phyloP scores from a whole-genome alignment of 1,140 invertebrate species.

The Protaetia brevitarsis region DNA sequence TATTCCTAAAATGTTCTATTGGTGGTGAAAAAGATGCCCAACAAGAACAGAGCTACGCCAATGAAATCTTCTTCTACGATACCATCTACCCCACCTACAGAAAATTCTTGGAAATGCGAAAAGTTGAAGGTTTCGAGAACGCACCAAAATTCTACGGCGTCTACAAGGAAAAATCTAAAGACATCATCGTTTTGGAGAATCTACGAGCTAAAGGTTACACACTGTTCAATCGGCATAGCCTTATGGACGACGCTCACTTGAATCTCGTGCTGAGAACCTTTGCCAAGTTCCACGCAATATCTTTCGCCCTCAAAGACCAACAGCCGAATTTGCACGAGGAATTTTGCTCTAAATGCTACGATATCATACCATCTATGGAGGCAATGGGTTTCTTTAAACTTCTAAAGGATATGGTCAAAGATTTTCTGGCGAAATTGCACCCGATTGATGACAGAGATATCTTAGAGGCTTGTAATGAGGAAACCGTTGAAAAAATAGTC shows the following conservation, averaged over 20 bases:
- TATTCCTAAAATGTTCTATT: neutral
- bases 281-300: constrained; percentile 55
- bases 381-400: constrained; percentile 36
- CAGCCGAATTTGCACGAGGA: constrained; percentile 38
- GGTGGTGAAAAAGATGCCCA: neutral
- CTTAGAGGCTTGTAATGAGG: neutral
- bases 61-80: constrained; percentile 1
- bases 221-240: constrained; percentile 50
- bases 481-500: neutral
- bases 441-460: neutral
- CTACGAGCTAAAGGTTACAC: constrained; percentile 47
- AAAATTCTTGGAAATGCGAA: neutral
- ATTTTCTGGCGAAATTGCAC: neutral
- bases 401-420: neutral
- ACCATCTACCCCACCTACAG: neutral
- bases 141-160: constrained; percentile 46
- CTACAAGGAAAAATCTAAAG: constrained; percentile 43
- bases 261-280: constrained; percentile 50
- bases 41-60: neutral
- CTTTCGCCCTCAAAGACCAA: constrained; percentile 50
- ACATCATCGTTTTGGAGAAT: constrained; percentile 57
- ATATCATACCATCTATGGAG: constrained; percentile 26
- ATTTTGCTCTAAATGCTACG: neutral
- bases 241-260: constrained; percentile 50
- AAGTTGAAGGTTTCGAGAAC: constrained; percentile 22